Evolutionary conservation across 2,113 vertebrate species (phyloP).

Genomic region (Gasterosteus aculeatus): DNA sequence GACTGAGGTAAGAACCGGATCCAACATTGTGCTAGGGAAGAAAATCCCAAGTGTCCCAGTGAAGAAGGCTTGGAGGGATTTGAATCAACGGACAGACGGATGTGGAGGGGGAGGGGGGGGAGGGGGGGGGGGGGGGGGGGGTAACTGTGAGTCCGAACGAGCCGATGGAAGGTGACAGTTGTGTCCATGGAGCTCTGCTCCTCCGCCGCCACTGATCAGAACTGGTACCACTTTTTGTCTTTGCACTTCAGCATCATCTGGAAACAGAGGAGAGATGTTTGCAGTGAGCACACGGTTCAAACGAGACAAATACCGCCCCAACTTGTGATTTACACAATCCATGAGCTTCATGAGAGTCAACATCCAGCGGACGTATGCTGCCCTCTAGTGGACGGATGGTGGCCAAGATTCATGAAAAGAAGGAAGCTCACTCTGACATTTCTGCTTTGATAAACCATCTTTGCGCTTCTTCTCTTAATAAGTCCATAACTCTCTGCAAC

Average conservation of each 20-base stretch:
- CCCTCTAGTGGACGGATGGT: constrained; percentile 37
- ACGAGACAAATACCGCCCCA: background rate
- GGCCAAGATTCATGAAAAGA: background rate
- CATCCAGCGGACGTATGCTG: background rate
- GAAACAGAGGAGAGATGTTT: constrained; percentile 31
- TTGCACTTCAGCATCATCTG: constrained; percentile 99
- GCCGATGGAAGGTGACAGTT: constrained; percentile 69
- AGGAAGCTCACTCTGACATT: background rate
- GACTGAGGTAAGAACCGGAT: constrained; percentile 90
- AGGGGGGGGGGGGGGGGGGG: constrained; percentile 43
- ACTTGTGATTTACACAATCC: background rate
- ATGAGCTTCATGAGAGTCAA: background rate
- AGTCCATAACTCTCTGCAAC: background rate
- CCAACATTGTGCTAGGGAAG: constrained; percentile 91
- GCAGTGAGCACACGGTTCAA: background rate
- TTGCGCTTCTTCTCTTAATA: background rate
- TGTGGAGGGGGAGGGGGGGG: constrained; percentile 51
- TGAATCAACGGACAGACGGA: constrained; percentile 67
- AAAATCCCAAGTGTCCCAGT: constrained; percentile 84
- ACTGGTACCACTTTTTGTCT: constrained; percentile 99
- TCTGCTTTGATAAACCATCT: background rate
- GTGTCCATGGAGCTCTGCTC: constrained; percentile 57
- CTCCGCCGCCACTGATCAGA: constrained; percentile 83
- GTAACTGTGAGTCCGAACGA: constrained; percentile 79
- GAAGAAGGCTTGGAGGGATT: constrained; percentile 75